These are phyloP conservation scores for Anarhynchus alexandrinus DNA, from an alignment of 2,113 vertebrate genomes.

Conservation along the genomic window DNA sequence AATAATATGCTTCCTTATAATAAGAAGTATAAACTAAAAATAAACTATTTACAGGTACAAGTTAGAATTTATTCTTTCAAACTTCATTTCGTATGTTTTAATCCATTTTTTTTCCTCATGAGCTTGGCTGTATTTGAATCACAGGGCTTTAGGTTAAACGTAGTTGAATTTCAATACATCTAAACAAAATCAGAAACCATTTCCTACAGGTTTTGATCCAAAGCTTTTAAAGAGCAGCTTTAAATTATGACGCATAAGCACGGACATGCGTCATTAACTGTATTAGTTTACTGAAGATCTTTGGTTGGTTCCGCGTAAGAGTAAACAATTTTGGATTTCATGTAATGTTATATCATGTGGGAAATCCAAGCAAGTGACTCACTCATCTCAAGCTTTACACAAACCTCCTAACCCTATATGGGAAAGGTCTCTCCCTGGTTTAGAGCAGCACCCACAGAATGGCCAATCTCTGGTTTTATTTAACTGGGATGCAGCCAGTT, in stretches of 20 bases:
- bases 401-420: background rate
- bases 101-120: background rate
- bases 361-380: background rate
- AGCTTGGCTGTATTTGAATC: background rate
- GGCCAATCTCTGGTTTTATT: background rate
- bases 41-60: background rate
- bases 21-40: background rate
- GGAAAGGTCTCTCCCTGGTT: background rate
- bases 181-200: background rate
- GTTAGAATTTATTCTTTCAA: background rate
- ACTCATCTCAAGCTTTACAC: background rate
- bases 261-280: rapidly evolving
- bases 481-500: background rate
- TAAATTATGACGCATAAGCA: background rate
- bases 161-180: background rate
- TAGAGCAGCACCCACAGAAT: background rate
- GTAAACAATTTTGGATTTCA: background rate
- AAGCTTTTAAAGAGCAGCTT: background rate
- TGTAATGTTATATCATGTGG: background rate
- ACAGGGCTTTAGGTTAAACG: background rate
- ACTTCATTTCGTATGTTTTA: background rate
- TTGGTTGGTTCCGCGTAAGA: background rate
- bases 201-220: background rate
- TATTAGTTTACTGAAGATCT: background rate
- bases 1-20: background rate